Percentiles rank a stretch among this genome's conserved stretches.
phyloP scores from a whole-genome alignment of 2,113 vertebrate species.

The Lota lota region DNA sequence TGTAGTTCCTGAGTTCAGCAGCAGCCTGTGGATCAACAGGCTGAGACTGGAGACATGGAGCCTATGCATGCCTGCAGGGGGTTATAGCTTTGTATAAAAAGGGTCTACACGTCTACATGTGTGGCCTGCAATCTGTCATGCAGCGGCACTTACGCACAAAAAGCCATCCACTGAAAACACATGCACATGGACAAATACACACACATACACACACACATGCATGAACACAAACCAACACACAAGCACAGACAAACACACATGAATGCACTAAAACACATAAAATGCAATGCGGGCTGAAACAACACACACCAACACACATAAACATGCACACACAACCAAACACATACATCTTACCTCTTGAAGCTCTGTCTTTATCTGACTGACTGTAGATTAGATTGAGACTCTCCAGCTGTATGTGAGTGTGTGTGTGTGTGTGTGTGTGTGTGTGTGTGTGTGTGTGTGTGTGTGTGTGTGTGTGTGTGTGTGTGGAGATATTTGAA shows the following conservation, averaged over 20 bases:
- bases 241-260: no score
- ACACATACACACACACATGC: slow-evolving; percentile 23
- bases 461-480: no score
- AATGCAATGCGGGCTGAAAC: no score
- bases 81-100: slow-evolving; percentile 55
- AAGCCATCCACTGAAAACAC: neutral
- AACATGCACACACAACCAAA: neutral
- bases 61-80: slow-evolving; percentile 13
- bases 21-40: neutral
- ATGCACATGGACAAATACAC: slow-evolving; percentile 16
- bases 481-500: no score
- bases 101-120: slow-evolving; percentile 34
- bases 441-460: neutral
- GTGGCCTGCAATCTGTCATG: slow-evolving; percentile 8
- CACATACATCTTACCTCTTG: neutral
- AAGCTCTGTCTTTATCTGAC: neutral
- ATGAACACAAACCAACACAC: slow-evolving; percentile 18
- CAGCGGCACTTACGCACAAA: neutral
- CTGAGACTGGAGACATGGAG: slow-evolving; percentile 17
- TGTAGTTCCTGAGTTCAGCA: slow-evolving; percentile 1
- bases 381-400: neutral
- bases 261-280: no score
- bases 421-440: neutral
- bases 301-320: slow-evolving; percentile 1
- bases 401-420: neutral